phyloP scores from a whole-genome alignment of 2,113 vertebrate species.

The Alethe diademata region DNA sequence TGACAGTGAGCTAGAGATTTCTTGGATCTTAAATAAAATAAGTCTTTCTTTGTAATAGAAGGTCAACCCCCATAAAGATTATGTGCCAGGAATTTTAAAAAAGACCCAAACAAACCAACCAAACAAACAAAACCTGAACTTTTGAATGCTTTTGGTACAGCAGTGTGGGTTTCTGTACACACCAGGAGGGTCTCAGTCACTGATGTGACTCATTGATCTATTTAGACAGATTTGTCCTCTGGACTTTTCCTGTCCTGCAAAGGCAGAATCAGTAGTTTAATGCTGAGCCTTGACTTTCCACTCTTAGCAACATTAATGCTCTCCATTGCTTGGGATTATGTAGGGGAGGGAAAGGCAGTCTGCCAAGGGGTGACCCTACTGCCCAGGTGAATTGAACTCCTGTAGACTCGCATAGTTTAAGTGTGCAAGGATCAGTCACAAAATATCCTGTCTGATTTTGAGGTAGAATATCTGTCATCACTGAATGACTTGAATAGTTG shows the following conservation, averaged over 20 bases:
- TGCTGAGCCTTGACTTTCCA: background rate
- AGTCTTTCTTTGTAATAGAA: background rate
- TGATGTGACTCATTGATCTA: background rate
- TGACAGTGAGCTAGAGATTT: background rate
- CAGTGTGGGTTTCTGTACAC: background rate
- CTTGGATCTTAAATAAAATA: background rate
- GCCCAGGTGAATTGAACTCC: background rate
- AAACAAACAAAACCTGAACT: background rate
- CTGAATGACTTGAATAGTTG: background rate
- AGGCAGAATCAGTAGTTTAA: background rate
- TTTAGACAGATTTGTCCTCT: background rate
- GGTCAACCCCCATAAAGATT: background rate
- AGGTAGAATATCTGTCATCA: background rate
- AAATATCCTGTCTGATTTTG: background rate
- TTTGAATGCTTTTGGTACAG: background rate
- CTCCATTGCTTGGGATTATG: background rate
- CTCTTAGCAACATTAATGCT: background rate
- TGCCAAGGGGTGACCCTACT: background rate
- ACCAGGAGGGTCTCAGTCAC: background rate
- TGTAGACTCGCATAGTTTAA: accelerated
- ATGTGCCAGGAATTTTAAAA: background rate
- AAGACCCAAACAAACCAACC: background rate
- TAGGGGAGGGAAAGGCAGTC: background rate
- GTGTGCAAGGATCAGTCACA: background rate
- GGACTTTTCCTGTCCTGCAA: background rate